Evolutionary conservation across 2,113 vertebrate genomes (phyloP), one percentile per base, ranked within the genome.

Genomic region (Furnarius figulus): DNA sequence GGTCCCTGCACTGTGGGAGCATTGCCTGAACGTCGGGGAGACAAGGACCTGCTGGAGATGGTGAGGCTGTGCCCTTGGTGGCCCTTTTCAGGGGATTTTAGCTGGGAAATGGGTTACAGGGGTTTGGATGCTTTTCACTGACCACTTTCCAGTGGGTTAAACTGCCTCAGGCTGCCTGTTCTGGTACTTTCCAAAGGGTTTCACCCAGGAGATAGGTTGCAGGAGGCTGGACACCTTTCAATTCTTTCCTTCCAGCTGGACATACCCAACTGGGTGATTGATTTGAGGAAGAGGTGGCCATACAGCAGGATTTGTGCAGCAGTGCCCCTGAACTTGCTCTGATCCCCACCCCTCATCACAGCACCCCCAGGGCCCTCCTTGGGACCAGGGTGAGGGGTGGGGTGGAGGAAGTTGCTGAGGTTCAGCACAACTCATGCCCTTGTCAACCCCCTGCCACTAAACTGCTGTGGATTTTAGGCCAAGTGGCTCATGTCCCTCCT

Each of bases 31-130:
- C 71, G 19, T 33, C 4, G 0, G 3, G 12, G 44, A 55, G 55
- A 91, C 39, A 0, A 94, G 52, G 63, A 95, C 40, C 62, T 37
- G 31, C 91, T 78, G 92, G 52, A 80, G 87, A 95, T 90, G 96
- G 95, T 94, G 90, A 96, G 95, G 24, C 71, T 89, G 58, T 4
- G 1, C 46, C 33, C 65, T 82, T 2, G 2, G 42, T 3, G 70
- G 37, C 44, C 52, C 35, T 92, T 92, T 88, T 40, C 4, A 2
- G 55, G 61, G 77, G 52, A 5, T 11, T 58, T 75, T 59, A 58
- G 40, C 21, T 68, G 42, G 59, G 55, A 80, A 82, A 49, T 4
- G n/a, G n/a, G 12, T 70, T 53, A n/a, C 2, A 9, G 47, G 22
- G 22, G 25, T 8, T 22, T 49, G 23, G 75, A 67, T 75, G 55